A percentile compares a stretch with the other conserved stretches of the same genome.
These are phyloP conservation scores for silkworm (Bombyx mori) DNA, from an alignment of 1,140 invertebrate species.

Conservation along the genomic window ASM3026992v2 NC_085133.1:4378501-4379000, in stretches of 20 bases:
- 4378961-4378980: too few species aligned
- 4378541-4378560: too few species aligned
- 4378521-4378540: too few species aligned
- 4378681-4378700: slow-evolving; percentile 18
- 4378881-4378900: too few species aligned
- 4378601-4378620: too few species aligned
- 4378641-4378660: slow-evolving; percentile 33
- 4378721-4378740: slow-evolving; percentile 6
- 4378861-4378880: slow-evolving; percentile 22
- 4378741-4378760: slow-evolving; percentile 2
- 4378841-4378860: slow-evolving; percentile 7
- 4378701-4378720: background rate
- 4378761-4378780: slow-evolving; percentile 33
- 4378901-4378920: too few species aligned
- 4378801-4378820: slow-evolving; percentile 25
- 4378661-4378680: slow-evolving; percentile 30
- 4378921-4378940: too few species aligned
- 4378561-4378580: background rate
- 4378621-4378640: background rate
- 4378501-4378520: too few species aligned
- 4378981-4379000: too few species aligned
- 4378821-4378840: too few species aligned
- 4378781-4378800: slow-evolving; percentile 54
- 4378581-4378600: too few species aligned
- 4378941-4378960: too few species aligned